A percentile compares a stretch with the other conserved stretches of the same genome.
These are phyloP conservation scores for Drosophila borborema DNA, from an alignment of 2,888 invertebrate genomes.

Conservation along the genomic window DNA sequence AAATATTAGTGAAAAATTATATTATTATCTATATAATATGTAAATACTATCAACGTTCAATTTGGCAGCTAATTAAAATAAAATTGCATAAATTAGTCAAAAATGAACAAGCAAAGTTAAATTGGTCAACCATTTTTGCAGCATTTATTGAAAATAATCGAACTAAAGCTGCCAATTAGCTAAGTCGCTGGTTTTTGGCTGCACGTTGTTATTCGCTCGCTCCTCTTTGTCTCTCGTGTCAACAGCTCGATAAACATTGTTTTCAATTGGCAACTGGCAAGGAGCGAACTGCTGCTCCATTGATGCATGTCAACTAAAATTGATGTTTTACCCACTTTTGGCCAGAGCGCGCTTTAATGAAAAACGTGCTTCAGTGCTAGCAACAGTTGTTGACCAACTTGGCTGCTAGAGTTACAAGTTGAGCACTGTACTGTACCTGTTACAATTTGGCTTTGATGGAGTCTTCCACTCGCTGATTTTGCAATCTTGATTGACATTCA, in stretches of 20 bases:
- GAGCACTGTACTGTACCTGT: slow-evolving; percentile 1
- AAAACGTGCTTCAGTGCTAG: slow-evolving; percentile 66
- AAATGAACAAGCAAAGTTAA: background rate
- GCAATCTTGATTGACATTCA: slow-evolving; percentile 78
- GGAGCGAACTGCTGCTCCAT: slow-evolving; percentile 30
- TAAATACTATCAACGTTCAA: slow-evolving; percentile 26
- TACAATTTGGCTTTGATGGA: slow-evolving; percentile 35
- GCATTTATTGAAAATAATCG: background rate
- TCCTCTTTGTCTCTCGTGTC: slow-evolving; percentile 41
- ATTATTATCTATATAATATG: slow-evolving; percentile 7
- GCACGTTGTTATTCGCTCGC: background rate
- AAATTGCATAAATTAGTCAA: slow-evolving; percentile 48
- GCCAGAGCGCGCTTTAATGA: slow-evolving; percentile 63
- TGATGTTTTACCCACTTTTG: slow-evolving; percentile 48
- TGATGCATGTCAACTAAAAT: slow-evolving; percentile 65
- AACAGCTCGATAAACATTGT: slow-evolving; percentile 63
- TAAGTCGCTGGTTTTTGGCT: background rate
- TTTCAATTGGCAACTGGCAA: slow-evolving; percentile 45
- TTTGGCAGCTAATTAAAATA: slow-evolving; percentile 42
- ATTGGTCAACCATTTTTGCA: slow-evolving; percentile 12
- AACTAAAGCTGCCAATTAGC: background rate
- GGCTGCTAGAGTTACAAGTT: slow-evolving; percentile 32
- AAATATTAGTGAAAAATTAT: slow-evolving; percentile 1
- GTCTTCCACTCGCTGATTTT: slow-evolving; percentile 35
- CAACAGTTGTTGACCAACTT: slow-evolving; percentile 48